Conservation (phyloP, 2,888 invertebrate genomes). For the Andrena dorsata region DNA sequence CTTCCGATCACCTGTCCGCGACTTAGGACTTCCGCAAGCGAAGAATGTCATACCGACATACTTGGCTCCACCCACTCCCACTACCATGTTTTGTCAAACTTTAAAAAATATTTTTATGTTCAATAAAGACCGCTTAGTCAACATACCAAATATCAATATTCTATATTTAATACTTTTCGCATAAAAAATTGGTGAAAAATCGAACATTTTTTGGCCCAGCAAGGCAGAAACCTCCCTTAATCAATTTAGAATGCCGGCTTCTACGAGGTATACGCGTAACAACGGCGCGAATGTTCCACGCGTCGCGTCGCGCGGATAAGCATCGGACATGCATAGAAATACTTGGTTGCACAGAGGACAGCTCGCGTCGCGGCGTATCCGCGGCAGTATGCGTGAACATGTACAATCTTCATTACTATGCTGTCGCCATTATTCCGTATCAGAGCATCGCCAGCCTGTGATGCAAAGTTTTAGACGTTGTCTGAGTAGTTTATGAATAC, state of each 20-base stretch:
- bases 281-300: neutral
- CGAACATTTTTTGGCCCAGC: too few species aligned
- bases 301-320: neutral
- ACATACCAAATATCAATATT: too few species aligned
- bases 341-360: conserved; percentile 17
- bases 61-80: too few species aligned
- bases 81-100: too few species aligned
- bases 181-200: too few species aligned
- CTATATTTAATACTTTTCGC: too few species aligned
- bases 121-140: too few species aligned
- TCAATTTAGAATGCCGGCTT: conserved; percentile 13
- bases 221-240: too few species aligned
- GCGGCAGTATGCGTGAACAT: conserved; percentile 27
- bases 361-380: conserved; percentile 4
- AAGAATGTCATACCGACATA: too few species aligned
- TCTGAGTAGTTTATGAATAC: conserved; percentile 80
- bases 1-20: too few species aligned
- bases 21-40: too few species aligned
- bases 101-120: too few species aligned
- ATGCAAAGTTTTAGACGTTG: conserved; percentile 75
- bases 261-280: neutral
- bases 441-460: conserved; percentile 70
- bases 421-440: conserved; percentile 74
- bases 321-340: conserved; percentile 29
- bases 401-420: conserved; percentile 65